These are phyloP conservation scores for Rhingia campestris DNA, from an alignment of 2,888 invertebrate species.

Conservation along the genomic window DNA sequence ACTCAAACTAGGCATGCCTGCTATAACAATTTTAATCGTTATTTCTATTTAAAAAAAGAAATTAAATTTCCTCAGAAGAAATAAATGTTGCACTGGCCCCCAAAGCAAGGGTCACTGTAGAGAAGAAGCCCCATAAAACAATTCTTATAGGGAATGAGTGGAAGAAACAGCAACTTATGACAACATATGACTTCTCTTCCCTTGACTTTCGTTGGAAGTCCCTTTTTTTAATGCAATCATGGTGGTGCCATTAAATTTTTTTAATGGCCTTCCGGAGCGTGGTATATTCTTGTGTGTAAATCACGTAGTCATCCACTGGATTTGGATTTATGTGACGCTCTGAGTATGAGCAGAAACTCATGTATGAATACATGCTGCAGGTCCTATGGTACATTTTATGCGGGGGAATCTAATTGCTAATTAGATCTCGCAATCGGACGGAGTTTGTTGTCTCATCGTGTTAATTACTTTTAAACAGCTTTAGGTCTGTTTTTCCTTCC, in stretches of 20 bases:
- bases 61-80: too few species aligned
- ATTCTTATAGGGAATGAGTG: too few species aligned
- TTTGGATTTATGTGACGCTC: neutral
- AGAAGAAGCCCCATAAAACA: too few species aligned
- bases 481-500: neutral
- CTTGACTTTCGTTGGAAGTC: neutral
- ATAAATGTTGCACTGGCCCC: too few species aligned
- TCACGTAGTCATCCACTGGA: slow-evolving; percentile 17
- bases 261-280: slow-evolving; percentile 14
- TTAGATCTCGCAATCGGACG: neutral
- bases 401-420: slow-evolving; percentile 3
- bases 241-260: slow-evolving; percentile 19
- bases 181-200: slow-evolving; percentile 1
- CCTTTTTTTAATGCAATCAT: neutral
- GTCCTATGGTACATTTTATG: neutral
- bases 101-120: too few species aligned
- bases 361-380: too few species aligned
- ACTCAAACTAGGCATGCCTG: too few species aligned
- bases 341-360: neutral
- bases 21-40: too few species aligned
- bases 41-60: too few species aligned
- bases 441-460: neutral
- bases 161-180: neutral
- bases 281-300: slow-evolving; percentile 6
- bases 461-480: neutral